Conservation (phyloP, 2,888 invertebrate genomes). For the Steromphala cineraria region DNA sequence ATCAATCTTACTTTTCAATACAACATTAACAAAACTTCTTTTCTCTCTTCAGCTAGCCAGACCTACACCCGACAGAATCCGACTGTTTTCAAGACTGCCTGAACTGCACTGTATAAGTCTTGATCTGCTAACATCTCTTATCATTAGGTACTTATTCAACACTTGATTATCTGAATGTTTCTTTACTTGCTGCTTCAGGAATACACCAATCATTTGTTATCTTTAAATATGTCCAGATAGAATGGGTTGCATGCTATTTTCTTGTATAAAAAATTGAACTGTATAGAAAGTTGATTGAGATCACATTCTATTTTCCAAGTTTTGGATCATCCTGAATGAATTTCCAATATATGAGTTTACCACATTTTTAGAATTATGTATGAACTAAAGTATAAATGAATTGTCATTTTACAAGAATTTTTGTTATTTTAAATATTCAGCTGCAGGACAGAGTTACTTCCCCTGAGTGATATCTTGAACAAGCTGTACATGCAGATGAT, state of each 20-base stretch:
- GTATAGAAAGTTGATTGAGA: no score
- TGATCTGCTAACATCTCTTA: conserved; percentile 36
- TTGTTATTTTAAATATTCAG: not conserved
- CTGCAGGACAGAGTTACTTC: not conserved
- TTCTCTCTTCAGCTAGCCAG: conserved; percentile 37
- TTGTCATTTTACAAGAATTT: no score
- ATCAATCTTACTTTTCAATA: not conserved
- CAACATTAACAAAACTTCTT: not conserved
- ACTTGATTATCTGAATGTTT: not conserved
- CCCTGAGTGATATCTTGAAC: conserved; percentile 1
- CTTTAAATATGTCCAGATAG: no score
- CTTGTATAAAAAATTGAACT: no score
- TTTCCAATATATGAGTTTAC: no score
- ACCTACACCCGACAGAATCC: conserved; percentile 44
- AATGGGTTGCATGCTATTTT: no score
- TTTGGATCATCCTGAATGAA: no score
- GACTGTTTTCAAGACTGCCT: conserved; percentile 41
- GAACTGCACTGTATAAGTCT: conserved; percentile 42
- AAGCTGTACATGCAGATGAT: conserved; percentile 6
- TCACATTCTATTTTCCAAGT: no score
- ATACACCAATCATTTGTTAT: no score
- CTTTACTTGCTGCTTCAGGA: not conserved
- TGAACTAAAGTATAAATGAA: no score
- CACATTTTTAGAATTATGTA: no score
- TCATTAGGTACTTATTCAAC: conserved; percentile 37